Evolutionary conservation across 2,113 vertebrate genomes (phyloP), one percentile per base, ranked within the genome.

Genomic region (Motacilla alba): DNA sequence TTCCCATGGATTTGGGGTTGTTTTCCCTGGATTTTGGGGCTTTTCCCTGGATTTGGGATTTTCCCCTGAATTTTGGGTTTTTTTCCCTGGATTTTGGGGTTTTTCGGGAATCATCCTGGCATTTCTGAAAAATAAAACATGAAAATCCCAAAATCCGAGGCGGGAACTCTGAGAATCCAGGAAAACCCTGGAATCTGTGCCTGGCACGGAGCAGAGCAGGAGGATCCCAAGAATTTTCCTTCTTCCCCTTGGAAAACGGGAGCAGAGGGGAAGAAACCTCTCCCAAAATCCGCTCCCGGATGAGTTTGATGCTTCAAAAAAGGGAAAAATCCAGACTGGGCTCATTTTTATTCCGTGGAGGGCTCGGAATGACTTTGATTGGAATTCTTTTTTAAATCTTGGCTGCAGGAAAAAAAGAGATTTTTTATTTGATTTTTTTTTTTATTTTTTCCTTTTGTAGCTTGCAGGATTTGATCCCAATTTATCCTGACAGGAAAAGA

Each of bases 391-490:
- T 59, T 0, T n/a, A n/a, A n/a, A n/a, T 75, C 60, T 30, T 49
- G 0, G 2, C 50, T n/a, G 41, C 3, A 1, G 23, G 60, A 58
- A 24, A 67, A 55, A 55, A 22, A 3, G 28, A 27, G 14, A 11
- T 11, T 41, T 41, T 41, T 41, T 17, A 22, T n/a, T 33, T 13
- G 6, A 11, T n/a, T n/a, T n/a, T n/a, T n/a, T n/a, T n/a, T n/a
- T n/a, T n/a, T n/a, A 7, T 55, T 68, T 50, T 37, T 28, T 24
- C 35, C 55, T 58, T 85, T 93, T 60, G 89, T 69, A 63, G 86
- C 76, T n/a, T 67, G 83, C 16, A 43, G 76, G 49, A 66, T 94
- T 76, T 93, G 95, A 92, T 94, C 90, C 87, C 83, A 37, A 75
- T 93, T 92, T 59, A 74, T 92, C 83, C 56, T 81, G 94, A 90